Evolutionary conservation across 2,797 vertebrate genomes (phyloP).

Genomic region (Cercopithecus neglectus): DNA sequence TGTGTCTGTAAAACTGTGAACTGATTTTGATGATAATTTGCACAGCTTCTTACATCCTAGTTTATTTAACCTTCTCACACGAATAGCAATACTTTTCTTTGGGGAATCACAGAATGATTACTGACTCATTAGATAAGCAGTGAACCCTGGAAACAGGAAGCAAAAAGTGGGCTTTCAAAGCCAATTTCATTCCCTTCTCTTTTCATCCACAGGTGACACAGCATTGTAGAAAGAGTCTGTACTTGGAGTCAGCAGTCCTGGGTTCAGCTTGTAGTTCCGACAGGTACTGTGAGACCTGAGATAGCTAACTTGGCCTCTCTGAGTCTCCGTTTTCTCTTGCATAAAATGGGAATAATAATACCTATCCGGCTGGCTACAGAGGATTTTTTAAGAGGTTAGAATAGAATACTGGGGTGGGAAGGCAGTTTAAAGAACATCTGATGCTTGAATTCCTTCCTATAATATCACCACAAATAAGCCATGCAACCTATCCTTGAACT

Average conservation of each 20-base stretch:
- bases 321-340: not conserved
- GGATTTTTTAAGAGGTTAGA: not conserved
- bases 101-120: slow-evolving; percentile 46
- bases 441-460: not conserved
- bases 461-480: not conserved
- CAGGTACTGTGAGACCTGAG: not conserved
- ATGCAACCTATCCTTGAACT: not conserved
- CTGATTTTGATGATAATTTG: slow-evolving; percentile 64
- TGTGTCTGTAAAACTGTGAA: slow-evolving; percentile 57
- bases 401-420: not conserved
- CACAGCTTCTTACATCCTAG: slow-evolving; percentile 61
- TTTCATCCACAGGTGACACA: not conserved
- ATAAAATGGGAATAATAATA: not conserved
- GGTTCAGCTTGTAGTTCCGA: not conserved
- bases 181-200: not conserved
- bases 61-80: slow-evolving; percentile 67
- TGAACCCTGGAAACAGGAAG: not conserved
- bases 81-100: slow-evolving; percentile 46
- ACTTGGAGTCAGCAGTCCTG: not conserved
- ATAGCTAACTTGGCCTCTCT: not conserved
- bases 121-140: slow-evolving; percentile 50
- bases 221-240: not conserved
- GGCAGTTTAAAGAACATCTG: not conserved
- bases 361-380: not conserved
- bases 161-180: not conserved